Conservation (phyloP, 2,113 vertebrate species). For the Piaya cayana region DNA sequence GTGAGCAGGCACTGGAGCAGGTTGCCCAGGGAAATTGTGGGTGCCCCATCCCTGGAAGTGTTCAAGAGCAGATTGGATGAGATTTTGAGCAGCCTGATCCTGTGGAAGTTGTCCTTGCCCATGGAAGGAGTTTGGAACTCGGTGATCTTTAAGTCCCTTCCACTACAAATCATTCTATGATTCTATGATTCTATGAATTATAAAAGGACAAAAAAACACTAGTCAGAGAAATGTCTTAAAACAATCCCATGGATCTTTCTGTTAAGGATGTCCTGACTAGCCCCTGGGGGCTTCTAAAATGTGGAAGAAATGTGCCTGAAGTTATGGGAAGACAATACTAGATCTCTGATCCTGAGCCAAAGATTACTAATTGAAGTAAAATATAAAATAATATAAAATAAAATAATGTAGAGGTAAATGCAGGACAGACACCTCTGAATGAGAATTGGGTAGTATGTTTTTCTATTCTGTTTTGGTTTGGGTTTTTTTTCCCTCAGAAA, state of each 20-base stretch:
- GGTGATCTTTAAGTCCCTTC: no score
- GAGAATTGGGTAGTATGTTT: neutral
- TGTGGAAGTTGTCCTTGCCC: no score
- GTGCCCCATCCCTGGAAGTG: no score
- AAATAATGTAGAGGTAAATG: neutral
- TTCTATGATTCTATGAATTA: neutral
- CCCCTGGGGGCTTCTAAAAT: neutral
- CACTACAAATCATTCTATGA: no score
- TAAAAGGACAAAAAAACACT: neutral
- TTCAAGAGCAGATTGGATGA: no score
- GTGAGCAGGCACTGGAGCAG: no score
- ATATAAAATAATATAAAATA: no score
- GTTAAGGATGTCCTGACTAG: neutral
- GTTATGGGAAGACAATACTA: neutral
- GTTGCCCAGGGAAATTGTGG: no score
- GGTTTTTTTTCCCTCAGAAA: neutral
- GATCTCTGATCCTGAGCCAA: neutral
- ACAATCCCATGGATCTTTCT: neutral
- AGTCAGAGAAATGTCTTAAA: neutral
- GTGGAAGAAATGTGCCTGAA: neutral
- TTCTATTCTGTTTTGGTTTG: neutral
- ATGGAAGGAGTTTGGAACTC: no score
- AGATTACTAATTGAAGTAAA: neutral
- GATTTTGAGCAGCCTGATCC: no score
- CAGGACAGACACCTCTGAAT: neutral